Evolutionary conservation across 1,140 invertebrate genomes (phyloP).

Genomic region (Helicoverpa zea): DNA sequence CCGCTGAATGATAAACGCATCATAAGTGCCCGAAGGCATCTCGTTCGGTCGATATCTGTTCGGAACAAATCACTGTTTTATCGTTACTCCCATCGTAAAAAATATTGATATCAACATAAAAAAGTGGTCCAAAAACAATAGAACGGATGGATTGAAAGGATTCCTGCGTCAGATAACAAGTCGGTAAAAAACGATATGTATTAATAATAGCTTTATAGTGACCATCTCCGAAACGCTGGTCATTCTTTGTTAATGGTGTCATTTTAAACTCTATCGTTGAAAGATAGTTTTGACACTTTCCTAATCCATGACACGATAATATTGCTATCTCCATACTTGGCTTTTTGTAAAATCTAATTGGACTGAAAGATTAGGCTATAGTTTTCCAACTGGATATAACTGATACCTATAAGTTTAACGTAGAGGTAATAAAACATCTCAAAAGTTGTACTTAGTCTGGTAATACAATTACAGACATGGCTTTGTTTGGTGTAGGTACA

Average conservation of each 20-base stretch:
- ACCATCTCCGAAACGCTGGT: conserved; percentile 69
- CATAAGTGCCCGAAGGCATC: conserved; percentile 78
- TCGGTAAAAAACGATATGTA: conserved; percentile 78
- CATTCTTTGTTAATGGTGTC: conserved; percentile 68
- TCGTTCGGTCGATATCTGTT: conserved; percentile 77
- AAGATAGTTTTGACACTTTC: conserved; percentile 49
- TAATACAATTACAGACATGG: no score
- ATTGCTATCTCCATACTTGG: conserved; percentile 2
- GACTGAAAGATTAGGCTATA: not conserved
- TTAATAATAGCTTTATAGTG: conserved; percentile 83
- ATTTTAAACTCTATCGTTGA: conserved; percentile 58
- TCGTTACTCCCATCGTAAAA: conserved; percentile 82
- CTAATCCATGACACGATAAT: conserved; percentile 25
- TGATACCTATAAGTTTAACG: no score
- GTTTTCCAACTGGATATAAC: not conserved
- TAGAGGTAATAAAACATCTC: no score
- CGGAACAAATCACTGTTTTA: conserved; percentile 85
- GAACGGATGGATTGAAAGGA: conserved; percentile 84
- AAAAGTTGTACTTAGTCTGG: no score
- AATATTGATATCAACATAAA: conserved; percentile 85
- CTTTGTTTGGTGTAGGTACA: no score
- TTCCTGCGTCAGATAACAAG: conserved; percentile 80
- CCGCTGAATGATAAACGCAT: conserved; percentile 83
- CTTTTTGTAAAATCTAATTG: conserved; percentile 30
- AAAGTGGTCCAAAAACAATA: conserved; percentile 85